Evolutionary conservation across 2,797 vertebrate species (phyloP).

Genomic region (Melanotaenia boesemani): DNA sequence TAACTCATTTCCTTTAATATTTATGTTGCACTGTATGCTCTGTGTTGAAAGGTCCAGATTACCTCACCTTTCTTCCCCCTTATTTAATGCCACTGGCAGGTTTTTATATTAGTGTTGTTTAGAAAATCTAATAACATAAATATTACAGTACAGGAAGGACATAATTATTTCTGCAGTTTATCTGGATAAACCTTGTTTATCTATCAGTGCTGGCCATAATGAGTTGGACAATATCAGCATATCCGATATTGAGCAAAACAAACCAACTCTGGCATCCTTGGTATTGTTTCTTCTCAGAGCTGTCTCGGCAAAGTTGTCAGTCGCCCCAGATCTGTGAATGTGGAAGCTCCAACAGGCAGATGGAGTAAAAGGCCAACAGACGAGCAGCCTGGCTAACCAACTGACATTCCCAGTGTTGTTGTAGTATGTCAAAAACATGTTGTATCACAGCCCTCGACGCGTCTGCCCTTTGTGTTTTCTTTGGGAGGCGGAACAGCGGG

Average conservation of each 20-base stretch:
- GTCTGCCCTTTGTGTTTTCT: slow-evolving; percentile 55
- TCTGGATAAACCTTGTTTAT: background rate
- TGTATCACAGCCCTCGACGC: slow-evolving; percentile 28
- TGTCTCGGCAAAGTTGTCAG: slow-evolving; percentile 34
- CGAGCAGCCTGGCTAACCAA: slow-evolving; percentile 7
- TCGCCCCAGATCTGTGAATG: slow-evolving; percentile 20
- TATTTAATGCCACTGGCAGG: slow-evolving; percentile 36
- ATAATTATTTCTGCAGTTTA: background rate
- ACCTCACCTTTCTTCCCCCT: slow-evolving; percentile 32
- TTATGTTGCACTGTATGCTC: slow-evolving; percentile 22
- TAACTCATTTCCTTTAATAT: slow-evolving; percentile 26
- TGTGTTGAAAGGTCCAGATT: slow-evolving; percentile 27
- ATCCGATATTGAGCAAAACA: background rate
- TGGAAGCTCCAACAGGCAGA: slow-evolving; percentile 29
- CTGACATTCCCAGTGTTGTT: slow-evolving; percentile 25
- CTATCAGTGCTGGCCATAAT: background rate
- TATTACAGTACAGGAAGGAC: background rate
- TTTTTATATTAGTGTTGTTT: slow-evolving; percentile 17
- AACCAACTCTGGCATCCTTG: background rate
- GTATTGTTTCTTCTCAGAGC: background rate
- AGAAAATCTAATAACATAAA: background rate
- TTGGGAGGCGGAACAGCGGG: slow-evolving; percentile 38
- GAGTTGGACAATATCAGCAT: background rate
- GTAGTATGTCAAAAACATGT: slow-evolving; percentile 47
- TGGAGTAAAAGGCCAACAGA: slow-evolving; percentile 38